A percentile compares a stretch with the other conserved stretches of the same genome.
Conservation (phyloP, 2,797 vertebrate species). For the Myotis daubentonii region DNA sequence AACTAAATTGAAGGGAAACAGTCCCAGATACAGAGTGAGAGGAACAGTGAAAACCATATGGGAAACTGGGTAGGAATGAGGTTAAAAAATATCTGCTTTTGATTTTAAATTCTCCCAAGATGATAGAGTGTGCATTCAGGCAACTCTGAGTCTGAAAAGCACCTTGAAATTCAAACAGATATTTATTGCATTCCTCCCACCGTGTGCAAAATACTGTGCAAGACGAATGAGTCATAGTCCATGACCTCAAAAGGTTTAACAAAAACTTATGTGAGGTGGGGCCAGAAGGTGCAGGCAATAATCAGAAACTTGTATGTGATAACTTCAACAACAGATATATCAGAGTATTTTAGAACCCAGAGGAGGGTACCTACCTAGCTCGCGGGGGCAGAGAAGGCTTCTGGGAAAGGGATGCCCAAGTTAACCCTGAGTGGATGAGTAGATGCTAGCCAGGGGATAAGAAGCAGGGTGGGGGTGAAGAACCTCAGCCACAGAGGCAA, state of each 20-base stretch:
- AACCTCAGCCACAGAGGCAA: not conserved
- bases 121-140: not conserved
- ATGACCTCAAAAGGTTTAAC: not conserved
- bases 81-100: not conserved
- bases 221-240: slow-evolving; percentile 12
- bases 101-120: not conserved
- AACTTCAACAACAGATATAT: not conserved
- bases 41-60: not conserved
- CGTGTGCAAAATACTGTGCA: not conserved
- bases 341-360: not conserved
- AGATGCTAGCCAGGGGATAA: not conserved
- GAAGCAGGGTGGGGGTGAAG: not conserved
- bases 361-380: not conserved
- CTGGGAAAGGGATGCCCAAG: not conserved
- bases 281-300: not conserved
- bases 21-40: not conserved
- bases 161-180: slow-evolving; percentile 38
- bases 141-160: slow-evolving; percentile 31
- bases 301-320: not conserved
- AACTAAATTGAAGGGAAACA: not conserved
- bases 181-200: slow-evolving; percentile 24
- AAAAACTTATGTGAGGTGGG: not conserved
- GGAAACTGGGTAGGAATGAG: not conserved
- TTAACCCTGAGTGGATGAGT: not conserved
- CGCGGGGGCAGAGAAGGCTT: not conserved